Percentiles rank a stretch among this genome's conserved stretches.
phyloP scores from a whole-genome alignment of 2,888 invertebrate genomes.

The Dendrolimus pini region DNA sequence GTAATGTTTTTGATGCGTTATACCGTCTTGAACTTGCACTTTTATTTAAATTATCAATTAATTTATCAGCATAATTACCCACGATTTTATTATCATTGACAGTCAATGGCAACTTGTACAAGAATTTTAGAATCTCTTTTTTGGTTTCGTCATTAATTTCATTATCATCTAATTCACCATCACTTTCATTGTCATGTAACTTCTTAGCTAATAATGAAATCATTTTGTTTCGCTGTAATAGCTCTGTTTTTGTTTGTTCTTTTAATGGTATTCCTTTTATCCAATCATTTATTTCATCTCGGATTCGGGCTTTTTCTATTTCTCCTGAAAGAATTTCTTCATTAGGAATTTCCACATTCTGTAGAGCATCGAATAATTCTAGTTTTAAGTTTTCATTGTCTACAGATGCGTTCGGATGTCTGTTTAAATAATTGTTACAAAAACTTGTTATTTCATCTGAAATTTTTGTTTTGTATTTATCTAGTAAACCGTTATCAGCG shows the following conservation, averaged over 20 bases:
- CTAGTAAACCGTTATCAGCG: slow-evolving; percentile 20
- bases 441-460: slow-evolving; percentile 33
- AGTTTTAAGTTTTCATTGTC: slow-evolving; percentile 26
- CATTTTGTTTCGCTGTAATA: slow-evolving; percentile 28
- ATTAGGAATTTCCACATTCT: slow-evolving; percentile 31
- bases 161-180: slow-evolving; percentile 15
- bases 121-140: slow-evolving; percentile 31
- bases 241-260: slow-evolving; percentile 18
- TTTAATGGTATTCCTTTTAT: slow-evolving; percentile 29
- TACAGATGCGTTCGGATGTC: slow-evolving; percentile 25
- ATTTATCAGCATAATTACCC: slow-evolving; percentile 15
- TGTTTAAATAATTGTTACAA: slow-evolving; percentile 35
- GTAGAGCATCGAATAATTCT: slow-evolving; percentile 33
- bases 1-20: slow-evolving; percentile 13
- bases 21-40: slow-evolving; percentile 25
- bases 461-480: slow-evolving; percentile 32
- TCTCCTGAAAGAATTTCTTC: slow-evolving; percentile 32
- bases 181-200: slow-evolving; percentile 35
- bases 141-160: slow-evolving; percentile 20
- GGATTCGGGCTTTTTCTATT: slow-evolving; percentile 34
- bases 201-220: slow-evolving; percentile 30
- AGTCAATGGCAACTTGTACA: slow-evolving; percentile 29
- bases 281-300: slow-evolving; percentile 37
- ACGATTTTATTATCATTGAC: slow-evolving; percentile 14
- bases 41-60: slow-evolving; percentile 25